Evolutionary conservation across 2,797 vertebrate species (phyloP).

Genomic region (Syncerus caffer): DNA sequence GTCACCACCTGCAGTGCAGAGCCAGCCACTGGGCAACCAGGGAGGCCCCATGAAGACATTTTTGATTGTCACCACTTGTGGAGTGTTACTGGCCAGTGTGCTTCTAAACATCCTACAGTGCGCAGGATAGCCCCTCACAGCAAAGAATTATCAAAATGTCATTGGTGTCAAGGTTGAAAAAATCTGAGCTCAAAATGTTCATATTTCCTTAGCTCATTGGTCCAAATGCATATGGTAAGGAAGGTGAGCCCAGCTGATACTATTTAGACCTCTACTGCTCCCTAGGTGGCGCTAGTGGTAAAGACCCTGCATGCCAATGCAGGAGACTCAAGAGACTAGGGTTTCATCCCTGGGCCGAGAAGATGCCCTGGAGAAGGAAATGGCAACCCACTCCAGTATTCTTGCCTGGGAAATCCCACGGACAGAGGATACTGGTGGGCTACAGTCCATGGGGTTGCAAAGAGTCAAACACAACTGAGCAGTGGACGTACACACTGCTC

Average conservation of each 20-base stretch:
- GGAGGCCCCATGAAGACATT: neutral
- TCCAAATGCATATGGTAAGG: neutral
- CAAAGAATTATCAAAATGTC: neutral
- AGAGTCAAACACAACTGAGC: neutral
- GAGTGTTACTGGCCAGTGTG: neutral
- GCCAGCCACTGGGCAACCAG: neutral
- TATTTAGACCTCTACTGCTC: neutral
- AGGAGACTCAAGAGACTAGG: neutral
- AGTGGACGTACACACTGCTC: neutral
- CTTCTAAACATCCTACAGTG: neutral
- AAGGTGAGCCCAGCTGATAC: neutral
- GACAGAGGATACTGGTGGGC: neutral
- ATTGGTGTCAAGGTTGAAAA: neutral
- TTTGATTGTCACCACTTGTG: neutral
- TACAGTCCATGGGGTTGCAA: neutral
- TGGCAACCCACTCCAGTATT: neutral
- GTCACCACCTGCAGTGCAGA: too few relatives aligned
- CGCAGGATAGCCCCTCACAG: neutral
- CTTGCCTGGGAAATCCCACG: neutral
- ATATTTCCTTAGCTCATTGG: neutral
- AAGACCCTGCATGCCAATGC: neutral
- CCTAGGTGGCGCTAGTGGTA: neutral
- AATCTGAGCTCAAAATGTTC: neutral
- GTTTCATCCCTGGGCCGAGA: neutral
- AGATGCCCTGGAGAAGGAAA: neutral